Base-by-base conservation (phyloP, 2,888 invertebrate species). In the Drosophila fungiperda region DNA sequence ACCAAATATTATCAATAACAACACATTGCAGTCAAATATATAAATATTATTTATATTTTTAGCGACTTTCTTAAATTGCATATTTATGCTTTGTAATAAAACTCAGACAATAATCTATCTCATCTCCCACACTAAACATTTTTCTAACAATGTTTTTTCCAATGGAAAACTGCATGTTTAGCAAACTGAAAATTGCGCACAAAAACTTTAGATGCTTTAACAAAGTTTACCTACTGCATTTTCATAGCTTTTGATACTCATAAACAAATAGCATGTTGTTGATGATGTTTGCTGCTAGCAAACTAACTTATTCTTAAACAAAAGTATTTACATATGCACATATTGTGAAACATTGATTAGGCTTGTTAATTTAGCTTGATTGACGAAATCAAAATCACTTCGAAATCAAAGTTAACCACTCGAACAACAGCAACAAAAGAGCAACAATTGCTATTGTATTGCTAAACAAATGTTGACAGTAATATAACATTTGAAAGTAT, bases 391-490 rank as follows among this genome's bases (percentile, higher is more conserved):
- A 45, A 15, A 20, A 20, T 20, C 20, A 20, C 20, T 3, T 20
- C 1, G 1, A 45, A 45, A 20, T 20, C 49, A 26, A 49, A 17
- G 17, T 9, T 9, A 26, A 2, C 0, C 49, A 49, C 26, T 23
- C 26, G 26, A 26, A 15, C 26, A 26, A 17, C 17, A 49, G 9
- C 49, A 48, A 26, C 26, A 48, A 26, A 8, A 48, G 23, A 20
- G 3, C 20, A 42, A n/a, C 20, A 12, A 12, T 42, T n/a, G n/a
- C 23, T 62, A 6, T 0, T 12, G 42, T 12, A 12, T 20, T 68
- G 36, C 63, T 7, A 38, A 54, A 23, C 26, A 53, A 50, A 66
- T 64, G 70, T 67, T 73, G 48, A 50, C 20, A 64, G 35, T 42
- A 45, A 54, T 36, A 48, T n/a, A 12, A 29, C 36, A 7, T 36